These are phyloP conservation scores for Phocoena sinus DNA, from an alignment of 2,113 vertebrate genomes.

Conservation along the genomic window DNA sequence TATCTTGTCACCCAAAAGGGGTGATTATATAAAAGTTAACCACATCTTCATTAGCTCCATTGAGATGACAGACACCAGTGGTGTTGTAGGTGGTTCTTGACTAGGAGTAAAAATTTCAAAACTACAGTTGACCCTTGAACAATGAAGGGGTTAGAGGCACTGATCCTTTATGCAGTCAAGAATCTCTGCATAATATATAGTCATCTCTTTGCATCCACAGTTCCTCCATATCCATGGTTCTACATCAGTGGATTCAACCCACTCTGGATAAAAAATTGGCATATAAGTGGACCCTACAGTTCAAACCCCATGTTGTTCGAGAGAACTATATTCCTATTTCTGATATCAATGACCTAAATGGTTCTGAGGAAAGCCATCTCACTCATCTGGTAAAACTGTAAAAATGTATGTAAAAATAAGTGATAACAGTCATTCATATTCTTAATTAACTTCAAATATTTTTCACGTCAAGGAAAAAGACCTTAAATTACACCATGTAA, in stretches of 20 bases:
- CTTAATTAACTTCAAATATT: background rate
- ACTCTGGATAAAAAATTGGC: background rate
- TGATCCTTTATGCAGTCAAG: background rate
- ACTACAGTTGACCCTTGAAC: background rate
- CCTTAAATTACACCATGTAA: background rate
- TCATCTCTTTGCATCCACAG: background rate
- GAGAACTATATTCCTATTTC: background rate
- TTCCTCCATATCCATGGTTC: background rate
- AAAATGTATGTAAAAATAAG: background rate
- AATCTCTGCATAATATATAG: background rate
- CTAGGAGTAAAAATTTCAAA: background rate
- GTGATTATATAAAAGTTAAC: background rate
- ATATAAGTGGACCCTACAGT: background rate
- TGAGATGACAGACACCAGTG: background rate
- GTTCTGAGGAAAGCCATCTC: background rate
- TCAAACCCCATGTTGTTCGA: background rate
- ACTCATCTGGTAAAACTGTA: background rate
- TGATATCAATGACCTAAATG: background rate
- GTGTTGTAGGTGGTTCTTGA: background rate
- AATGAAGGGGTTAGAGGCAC: background rate
- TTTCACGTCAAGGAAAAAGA: background rate
- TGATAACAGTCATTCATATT: background rate
- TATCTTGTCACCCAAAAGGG: background rate
- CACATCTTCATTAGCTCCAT: background rate
- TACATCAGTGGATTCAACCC: background rate